phyloP scores from a whole-genome alignment of 2,797 vertebrate genomes.

The Oreochromis mossambicus region DNA sequence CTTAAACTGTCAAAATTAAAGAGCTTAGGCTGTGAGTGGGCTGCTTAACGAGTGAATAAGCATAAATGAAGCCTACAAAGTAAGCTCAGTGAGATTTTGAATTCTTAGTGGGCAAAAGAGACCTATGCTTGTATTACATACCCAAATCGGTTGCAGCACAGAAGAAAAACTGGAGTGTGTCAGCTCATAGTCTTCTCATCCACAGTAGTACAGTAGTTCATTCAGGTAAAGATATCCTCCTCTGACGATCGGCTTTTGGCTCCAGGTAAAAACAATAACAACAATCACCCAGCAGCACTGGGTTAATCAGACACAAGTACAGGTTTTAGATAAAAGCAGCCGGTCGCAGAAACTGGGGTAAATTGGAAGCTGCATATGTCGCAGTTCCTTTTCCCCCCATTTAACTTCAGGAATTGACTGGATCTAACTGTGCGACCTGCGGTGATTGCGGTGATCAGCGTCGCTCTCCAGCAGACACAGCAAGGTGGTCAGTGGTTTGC shows the following conservation, averaged over 20 bases:
- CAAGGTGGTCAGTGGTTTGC: constrained; percentile 66
- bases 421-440: constrained; percentile 54
- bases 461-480: constrained; percentile 51
- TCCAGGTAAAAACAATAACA: constrained; percentile 16
- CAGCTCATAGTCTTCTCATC: constrained; percentile 68
- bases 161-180: constrained; percentile 51
- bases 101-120: constrained; percentile 37
- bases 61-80: constrained; percentile 50
- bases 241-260: constrained; percentile 38
- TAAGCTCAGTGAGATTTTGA: constrained; percentile 38
- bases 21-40: constrained; percentile 23
- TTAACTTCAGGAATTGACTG: constrained; percentile 67
- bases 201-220: constrained; percentile 35
- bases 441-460: constrained; percentile 65
- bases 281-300: constrained; percentile 22
- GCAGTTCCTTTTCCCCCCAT: constrained; percentile 59
- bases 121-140: constrained; percentile 60
- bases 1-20: constrained; percentile 45
- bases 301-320: constrained; percentile 32
- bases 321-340: constrained; percentile 45
- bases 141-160: constrained; percentile 61
- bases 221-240: constrained; percentile 59
- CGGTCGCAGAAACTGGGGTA: constrained; percentile 40
- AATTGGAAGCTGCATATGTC: constrained; percentile 55
- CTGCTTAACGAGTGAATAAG: constrained; percentile 29